Evolutionary conservation across 2,797 vertebrate species (phyloP), one percentile per base, ranked within the genome.

Genomic region (Gallinago stenura): DNA sequence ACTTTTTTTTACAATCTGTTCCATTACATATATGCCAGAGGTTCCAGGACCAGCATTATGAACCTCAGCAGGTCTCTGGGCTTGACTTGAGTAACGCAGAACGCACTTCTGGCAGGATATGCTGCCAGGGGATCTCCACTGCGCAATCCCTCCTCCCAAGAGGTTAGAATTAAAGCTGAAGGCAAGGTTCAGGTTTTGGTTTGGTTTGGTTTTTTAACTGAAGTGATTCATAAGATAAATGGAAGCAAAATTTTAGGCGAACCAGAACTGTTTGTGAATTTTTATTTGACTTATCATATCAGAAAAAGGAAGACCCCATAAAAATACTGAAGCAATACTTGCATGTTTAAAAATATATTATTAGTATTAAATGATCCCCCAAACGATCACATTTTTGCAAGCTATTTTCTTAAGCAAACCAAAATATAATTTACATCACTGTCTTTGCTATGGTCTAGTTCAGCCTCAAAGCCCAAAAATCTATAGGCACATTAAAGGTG

Each of bases 71-170:
- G 18, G 57, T n/a, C 39, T 56, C 51, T n/a, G 24, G 18, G 26
- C 28, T 56, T 71, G n/a, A 10, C n/a, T 31, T 7, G 30, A 51
- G 60, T 28, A 66, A 50, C 11, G 4, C 8, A 13, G 11, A 33
- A 24, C 2, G 46, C 4, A 19, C 4, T 15, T 6, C 2, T 0
- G 33, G 56, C 41, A 30, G 33, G 2, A 7, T 13, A 20, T 6
- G 39, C 5, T 20, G 31, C 24, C 3, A 65, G 39, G 8, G 18
- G 12, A 35, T 24, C 7, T 39, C 15, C 41, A 15, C 14, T 14
- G 16, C 48, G 53, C 15, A 60, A 15, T 12, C 9, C 9, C 2
- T 6, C 9, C 21, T 43, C 6, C 65, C 7, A 0, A 4, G 26
- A 61, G 7, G 41, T 9, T 6, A 18, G 12, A 73, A 68, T 30